Evolutionary conservation across 2,113 vertebrate genomes (phyloP), one percentile per base, ranked within the genome.

Genomic region (Tragelaphus imberbis): DNA sequence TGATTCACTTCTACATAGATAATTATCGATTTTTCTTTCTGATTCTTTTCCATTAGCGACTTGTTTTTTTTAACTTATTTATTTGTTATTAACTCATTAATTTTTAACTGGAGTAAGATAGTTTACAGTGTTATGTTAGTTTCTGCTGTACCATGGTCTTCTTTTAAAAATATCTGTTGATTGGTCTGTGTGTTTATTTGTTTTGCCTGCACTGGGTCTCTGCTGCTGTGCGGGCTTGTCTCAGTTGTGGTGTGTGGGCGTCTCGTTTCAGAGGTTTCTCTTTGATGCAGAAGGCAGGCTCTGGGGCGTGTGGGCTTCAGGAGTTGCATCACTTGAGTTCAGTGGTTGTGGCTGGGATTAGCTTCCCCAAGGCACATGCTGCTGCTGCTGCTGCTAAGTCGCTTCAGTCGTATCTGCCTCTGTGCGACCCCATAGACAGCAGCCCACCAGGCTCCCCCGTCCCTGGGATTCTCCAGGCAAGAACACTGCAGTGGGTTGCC

Each of bases 271-370:
- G 68, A 71, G 19, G n/a, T 19, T 1, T 23, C 65, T 36, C 19
- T 71, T 36, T 71, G 65, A 11, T 9, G 65, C 65, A 5, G 17
- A 5, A 9, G n/a, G 6, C n/a, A 21, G 65, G n/a, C 2, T 23
- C 9, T 71, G 2, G n/a, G n/a, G 65, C 0, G 0, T 0, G 2
- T 36, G n/a, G n/a, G 68, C 5, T 23, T 40, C n/a, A 11, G 1
- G 36, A 0, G 2, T 2, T 23, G n/a, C n/a, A 71, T 40, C 19
- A 1, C n/a, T 36, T 40, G 68, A 9, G n/a, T 9, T 23, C 5
- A 23, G n/a, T 40, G 23, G 1, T 40, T 36, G 19, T 5, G 2
- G n/a, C 68, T 12, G n/a, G 4, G n/a, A 19, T 23, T 36, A 40
- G 19, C 5, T 40, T 71, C 68, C n/a, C 9, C n/a, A 23, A 40